Base-by-base conservation (phyloP, 1,140 invertebrate species). In the Andricus grossulariae region DNA sequence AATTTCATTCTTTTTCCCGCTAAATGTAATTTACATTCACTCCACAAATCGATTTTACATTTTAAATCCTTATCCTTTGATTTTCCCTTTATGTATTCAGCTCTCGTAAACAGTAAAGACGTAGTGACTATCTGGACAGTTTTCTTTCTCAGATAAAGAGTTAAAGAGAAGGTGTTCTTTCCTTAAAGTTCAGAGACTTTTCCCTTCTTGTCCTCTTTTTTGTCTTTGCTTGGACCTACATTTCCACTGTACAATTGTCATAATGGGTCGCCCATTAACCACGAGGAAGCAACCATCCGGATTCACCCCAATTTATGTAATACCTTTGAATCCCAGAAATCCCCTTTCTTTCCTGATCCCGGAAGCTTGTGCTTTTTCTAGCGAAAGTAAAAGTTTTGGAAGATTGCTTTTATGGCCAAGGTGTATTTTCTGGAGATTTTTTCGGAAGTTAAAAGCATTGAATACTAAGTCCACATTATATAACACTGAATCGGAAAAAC, bases 191-290 rank as follows among this genome's bases (percentile, higher is more conserved):
- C 39, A 32, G 60, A 66, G 60, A 66, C 60, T 13, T 66, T 66
- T 66, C n/a, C 5, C 52, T 50, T 50, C 45, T 32, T 50, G 21
- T 19, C 50, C 49, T 72, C 16, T 60, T 45, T 19, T 21, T 52
- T 19, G 73, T 76, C 76, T 81, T 80, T 76, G 76, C 80, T 80
- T 78, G 79, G 76, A 77, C 81, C 82, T 84, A 83, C 86, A 87
- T 82, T 80, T 85, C 77, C 72, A 73, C 45, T n/a, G 73, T 79
- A 81, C 83, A 88, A 87, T 87, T 85, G 85, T 88, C 82, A 88
- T 88, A 88, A 88, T 87, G 84, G 81, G 73, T 79, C 80, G 79
- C 15, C 80, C 83, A 85, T 86, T 85, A 85, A 77, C 54, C 74
- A 76, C 79, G 72, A 57, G n/a, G 76, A 78, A 54, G 74, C 73